Evolutionary conservation across 1,140 invertebrate genomes (phyloP).

Genomic region (Mactra quadrangularis): DNA sequence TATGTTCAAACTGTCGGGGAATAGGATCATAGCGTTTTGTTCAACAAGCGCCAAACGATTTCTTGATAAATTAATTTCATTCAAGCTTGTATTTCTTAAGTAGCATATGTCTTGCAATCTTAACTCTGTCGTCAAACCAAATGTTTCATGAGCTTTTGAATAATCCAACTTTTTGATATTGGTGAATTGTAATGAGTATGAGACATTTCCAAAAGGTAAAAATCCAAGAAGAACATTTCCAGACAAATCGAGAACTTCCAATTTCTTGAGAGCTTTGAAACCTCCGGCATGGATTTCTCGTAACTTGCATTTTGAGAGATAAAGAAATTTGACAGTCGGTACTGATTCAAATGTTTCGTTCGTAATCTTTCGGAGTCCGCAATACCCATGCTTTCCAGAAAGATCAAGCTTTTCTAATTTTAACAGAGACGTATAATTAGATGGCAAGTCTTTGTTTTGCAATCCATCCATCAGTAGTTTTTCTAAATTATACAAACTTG

Average conservation of each 20-base stretch:
- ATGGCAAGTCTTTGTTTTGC: not conserved
- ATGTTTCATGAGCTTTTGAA: constrained; percentile 7
- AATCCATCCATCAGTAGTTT: constrained; percentile 2
- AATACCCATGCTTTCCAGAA: constrained; percentile 6
- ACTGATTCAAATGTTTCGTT: constrained; percentile 13
- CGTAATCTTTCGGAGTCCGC: not conserved
- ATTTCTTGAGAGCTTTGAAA: constrained; percentile 13
- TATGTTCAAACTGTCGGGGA: constrained; percentile 32
- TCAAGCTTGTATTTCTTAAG: constrained; percentile 47
- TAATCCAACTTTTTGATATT: constrained; percentile 27
- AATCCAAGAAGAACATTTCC: constrained; percentile 40
- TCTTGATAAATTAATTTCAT: not conserved
- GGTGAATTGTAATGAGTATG: constrained; percentile 41
- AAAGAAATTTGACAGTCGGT: constrained; percentile 21
- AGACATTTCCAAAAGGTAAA: not conserved
- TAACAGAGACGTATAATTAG: not conserved
- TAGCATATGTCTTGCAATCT: constrained; percentile 15
- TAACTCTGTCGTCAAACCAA: not conserved
- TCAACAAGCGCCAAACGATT: constrained; percentile 9
- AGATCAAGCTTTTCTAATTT: not conserved
- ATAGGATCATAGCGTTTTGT: constrained; percentile 15
- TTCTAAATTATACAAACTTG: constrained; percentile 1
- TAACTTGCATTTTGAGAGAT: constrained; percentile 53
- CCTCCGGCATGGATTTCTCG: constrained; percentile 23
- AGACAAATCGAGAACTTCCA: constrained; percentile 55